Evolutionary conservation across 2,888 invertebrate genomes (phyloP).

Genomic region (Empis stercorea): DNA sequence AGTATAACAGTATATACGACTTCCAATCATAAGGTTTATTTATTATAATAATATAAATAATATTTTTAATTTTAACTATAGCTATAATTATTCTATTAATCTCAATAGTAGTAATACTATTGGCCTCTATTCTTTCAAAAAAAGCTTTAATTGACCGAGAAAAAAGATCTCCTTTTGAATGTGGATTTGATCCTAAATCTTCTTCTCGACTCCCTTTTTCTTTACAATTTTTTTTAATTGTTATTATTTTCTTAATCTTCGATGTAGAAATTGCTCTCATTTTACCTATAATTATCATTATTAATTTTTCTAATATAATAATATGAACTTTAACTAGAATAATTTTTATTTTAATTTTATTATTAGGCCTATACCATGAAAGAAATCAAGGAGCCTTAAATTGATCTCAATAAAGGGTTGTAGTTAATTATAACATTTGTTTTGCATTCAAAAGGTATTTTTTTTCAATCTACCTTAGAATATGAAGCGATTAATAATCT

Average conservation of each 20-base stretch:
- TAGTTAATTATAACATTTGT: constrained; percentile 39
- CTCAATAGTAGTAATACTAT: constrained; percentile 38
- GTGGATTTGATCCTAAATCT: constrained; percentile 44
- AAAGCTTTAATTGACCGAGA: constrained; percentile 46
- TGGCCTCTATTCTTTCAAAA: constrained; percentile 42
- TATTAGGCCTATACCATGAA: constrained; percentile 42
- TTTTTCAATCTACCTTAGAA: constrained; percentile 32
- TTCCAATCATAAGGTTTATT: constrained; percentile 56
- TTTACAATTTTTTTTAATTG: constrained; percentile 51
- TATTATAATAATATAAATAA: constrained; percentile 45
- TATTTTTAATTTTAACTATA: constrained; percentile 34
- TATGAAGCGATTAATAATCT: constrained; percentile 37
- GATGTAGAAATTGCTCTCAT: constrained; percentile 57
- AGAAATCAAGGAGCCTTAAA: constrained; percentile 49
- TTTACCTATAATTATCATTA: constrained; percentile 42
- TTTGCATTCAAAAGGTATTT: constrained; percentile 39
- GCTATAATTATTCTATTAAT: constrained; percentile 34
- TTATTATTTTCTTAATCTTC: constrained; percentile 59
- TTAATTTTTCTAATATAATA: constrained; percentile 26
- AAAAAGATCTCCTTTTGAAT: constrained; percentile 53
- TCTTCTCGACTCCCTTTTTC: constrained; percentile 43
- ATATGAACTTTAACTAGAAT: constrained; percentile 22
- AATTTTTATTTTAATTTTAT: constrained; percentile 41
- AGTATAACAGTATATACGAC: constrained; percentile 58
- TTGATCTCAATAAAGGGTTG: constrained; percentile 33